These are phyloP conservation scores for Siphonodentalium dalli DNA, from an alignment of 2,888 invertebrate genomes.

Conservation along the genomic window DNA sequence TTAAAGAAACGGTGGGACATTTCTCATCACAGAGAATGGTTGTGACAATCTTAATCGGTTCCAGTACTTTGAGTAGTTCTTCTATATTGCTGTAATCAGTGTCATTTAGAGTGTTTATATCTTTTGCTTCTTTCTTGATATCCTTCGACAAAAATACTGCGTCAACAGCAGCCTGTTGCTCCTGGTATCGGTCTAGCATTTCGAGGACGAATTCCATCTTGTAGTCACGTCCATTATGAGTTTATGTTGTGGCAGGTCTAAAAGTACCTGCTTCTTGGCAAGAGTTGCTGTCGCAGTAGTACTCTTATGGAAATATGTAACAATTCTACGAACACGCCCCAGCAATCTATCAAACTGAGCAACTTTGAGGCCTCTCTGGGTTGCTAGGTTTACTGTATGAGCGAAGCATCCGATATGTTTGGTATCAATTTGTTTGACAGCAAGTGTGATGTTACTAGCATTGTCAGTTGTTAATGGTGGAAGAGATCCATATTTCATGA, in stretches of 20 bases:
- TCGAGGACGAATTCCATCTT: slow-evolving; percentile 4
- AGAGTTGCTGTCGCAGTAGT: not conserved
- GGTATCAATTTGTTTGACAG: too few species aligned
- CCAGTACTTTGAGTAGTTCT: not conserved
- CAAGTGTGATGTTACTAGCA: too few species aligned
- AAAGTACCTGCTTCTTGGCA: not conserved
- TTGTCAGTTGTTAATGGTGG: too few species aligned
- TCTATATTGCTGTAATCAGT: not conserved
- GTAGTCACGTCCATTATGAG: not conserved
- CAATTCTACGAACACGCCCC: not conserved
- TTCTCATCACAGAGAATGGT: slow-evolving; percentile 4
- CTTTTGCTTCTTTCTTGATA: slow-evolving; percentile 1
- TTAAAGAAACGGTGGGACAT: slow-evolving; percentile 1
- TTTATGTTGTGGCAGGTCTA: not conserved
- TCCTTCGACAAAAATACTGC: not conserved
- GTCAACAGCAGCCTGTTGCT: not conserved
- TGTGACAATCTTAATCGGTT: slow-evolving; percentile 2
- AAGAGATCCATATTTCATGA: too few species aligned
- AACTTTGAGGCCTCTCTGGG: not conserved
- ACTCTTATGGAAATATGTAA: not conserved
- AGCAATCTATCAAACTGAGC: not conserved
- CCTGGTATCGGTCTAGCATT: not conserved
- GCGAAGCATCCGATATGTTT: too few species aligned
- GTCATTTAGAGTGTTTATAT: not conserved
- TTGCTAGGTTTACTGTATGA: too few species aligned